Conservation (phyloP, 2,888 invertebrate genomes). For the Adelognathus sp. region DNA sequence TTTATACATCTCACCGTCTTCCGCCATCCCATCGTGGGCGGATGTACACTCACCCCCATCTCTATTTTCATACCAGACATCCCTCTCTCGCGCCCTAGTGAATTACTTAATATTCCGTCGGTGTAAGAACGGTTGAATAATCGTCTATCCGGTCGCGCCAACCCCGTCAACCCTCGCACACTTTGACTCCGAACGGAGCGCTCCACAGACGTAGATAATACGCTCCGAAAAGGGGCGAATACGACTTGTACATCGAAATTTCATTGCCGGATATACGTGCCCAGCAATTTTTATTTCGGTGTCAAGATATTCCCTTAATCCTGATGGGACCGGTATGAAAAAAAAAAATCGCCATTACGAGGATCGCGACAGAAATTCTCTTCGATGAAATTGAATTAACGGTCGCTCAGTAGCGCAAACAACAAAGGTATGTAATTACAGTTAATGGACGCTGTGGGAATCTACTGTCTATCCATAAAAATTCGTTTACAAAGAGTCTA, state of each 20-base stretch:
- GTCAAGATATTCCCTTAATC: conserved; percentile 10
- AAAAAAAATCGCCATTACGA: not conserved
- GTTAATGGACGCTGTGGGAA: not conserved
- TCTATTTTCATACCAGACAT: conserved; percentile 68
- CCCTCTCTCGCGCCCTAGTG: conserved; percentile 48
- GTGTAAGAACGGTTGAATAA: conserved; percentile 65
- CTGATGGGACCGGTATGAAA: not conserved
- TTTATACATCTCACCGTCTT: conserved; percentile 32
- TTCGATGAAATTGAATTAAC: not conserved
- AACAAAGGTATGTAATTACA: not conserved
- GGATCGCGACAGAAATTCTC: not conserved
- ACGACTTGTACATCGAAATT: conserved; percentile 54
- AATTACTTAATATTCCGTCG: conserved; percentile 72
- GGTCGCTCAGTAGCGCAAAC: not conserved
- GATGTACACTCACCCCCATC: conserved; percentile 22
- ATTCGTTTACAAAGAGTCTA: not conserved
- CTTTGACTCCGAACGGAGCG: conserved; percentile 27
- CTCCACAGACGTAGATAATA: conserved; percentile 2
- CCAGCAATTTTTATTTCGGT: conserved; percentile 43
- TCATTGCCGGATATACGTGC: conserved; percentile 57
- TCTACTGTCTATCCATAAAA: not conserved
- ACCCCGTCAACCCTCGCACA: conserved; percentile 9
- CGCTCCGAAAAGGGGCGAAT: conserved; percentile 11
- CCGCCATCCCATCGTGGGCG: conserved; percentile 8
- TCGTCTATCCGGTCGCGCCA: conserved; percentile 54